A percentile compares a stretch with the other conserved stretches of the same genome.
phyloP scores from a whole-genome alignment of 23 tunicate genomes.

The Oikopleura albicans region DNA sequence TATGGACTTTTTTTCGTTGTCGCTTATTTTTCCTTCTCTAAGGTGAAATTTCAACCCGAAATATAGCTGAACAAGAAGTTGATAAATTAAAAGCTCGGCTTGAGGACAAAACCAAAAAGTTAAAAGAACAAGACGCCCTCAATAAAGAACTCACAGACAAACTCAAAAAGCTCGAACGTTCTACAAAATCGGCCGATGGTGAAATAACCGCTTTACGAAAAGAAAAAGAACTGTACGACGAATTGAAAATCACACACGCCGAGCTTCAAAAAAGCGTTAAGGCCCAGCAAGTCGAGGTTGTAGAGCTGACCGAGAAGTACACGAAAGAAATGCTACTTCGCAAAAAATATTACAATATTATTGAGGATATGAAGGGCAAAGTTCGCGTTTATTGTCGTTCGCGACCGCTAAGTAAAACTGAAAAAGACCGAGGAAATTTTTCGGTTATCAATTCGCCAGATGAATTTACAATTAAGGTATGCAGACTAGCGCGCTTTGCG shows the following conservation, averaged over 20 bases:
- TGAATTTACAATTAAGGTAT: conserved; percentile 67
- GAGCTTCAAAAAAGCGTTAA: conserved; percentile 1
- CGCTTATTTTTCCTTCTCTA: no score
- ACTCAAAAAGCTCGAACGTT: conserved; percentile 9
- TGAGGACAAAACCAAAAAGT: conserved; percentile 19
- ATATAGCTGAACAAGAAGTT: not conserved
- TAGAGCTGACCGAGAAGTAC: conserved; percentile 39
- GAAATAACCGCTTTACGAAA: not conserved
- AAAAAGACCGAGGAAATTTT: conserved; percentile 41
- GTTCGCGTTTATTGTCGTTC: conserved; percentile 85
- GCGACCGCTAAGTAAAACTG: conserved; percentile 74
- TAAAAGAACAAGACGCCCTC: conserved; percentile 20
- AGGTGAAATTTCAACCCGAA: no score
- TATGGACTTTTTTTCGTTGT: no score
- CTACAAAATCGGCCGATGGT: conserved; percentile 13
- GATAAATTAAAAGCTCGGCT: not conserved
- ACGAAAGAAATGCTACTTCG: conserved; percentile 58
- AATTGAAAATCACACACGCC: conserved; percentile 26
- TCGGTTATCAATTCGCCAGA: conserved; percentile 47
- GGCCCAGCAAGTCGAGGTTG: not conserved
- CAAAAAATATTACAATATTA: conserved; percentile 93
- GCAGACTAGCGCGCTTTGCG: no score
- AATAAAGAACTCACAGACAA: conserved; percentile 10
- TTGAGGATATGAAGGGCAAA: conserved; percentile 95
- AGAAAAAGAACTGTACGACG: conserved; percentile 13